Evolutionary conservation across 2,888 invertebrate species (phyloP).

Genomic region (Lasioglossum morio): DNA sequence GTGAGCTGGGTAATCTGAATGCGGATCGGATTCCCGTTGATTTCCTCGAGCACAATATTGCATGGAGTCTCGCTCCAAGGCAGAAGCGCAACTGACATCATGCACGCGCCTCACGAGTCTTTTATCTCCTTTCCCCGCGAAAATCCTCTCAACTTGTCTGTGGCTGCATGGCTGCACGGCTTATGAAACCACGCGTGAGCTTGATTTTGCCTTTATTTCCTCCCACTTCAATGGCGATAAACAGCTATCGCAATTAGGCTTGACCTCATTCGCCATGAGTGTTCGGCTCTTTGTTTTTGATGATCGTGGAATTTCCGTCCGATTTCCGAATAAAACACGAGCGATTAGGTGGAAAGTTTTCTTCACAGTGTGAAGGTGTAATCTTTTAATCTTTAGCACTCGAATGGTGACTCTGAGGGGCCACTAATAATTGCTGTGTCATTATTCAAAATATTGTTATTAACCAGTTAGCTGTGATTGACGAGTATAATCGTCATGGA

Average conservation of each 20-base stretch:
- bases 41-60: not conserved
- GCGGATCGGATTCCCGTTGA: not conserved
- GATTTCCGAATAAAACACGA: not conserved
- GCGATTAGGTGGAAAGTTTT: not conserved
- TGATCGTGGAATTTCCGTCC: not conserved
- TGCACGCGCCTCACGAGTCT: not conserved
- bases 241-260: not conserved
- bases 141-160: not conserved
- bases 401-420: no score
- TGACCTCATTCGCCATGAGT: not conserved
- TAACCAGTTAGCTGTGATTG: no score
- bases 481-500: no score
- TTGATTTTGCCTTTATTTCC: not conserved
- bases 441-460: no score
- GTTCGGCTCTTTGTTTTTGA: not conserved
- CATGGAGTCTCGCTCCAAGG: not conserved
- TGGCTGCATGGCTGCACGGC: not conserved
- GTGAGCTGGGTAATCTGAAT: not conserved
- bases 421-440: no score
- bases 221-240: not conserved
- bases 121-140: not conserved
- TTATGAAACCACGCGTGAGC: not conserved
- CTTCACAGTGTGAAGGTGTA: not conserved
- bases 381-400: no score
- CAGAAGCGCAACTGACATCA: not conserved